These are phyloP conservation scores for Catocala fraxini DNA, from an alignment of 2,888 invertebrate species.

Conservation along the genomic window DNA sequence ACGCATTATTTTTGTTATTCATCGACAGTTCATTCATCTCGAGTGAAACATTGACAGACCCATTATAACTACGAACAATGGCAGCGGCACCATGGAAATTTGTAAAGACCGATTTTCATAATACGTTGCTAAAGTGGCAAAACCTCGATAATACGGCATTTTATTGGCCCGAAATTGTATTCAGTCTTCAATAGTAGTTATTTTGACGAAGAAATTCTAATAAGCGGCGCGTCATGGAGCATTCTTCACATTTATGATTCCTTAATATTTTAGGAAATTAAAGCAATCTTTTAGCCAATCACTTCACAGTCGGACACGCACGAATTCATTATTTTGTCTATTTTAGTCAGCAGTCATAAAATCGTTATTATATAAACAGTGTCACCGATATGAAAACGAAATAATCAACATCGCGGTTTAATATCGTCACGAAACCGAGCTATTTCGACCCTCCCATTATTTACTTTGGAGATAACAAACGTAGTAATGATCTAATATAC, in stretches of 20 bases:
- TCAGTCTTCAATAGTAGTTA: constrained; percentile 28
- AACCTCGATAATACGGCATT: constrained; percentile 38
- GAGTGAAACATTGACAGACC: constrained; percentile 82
- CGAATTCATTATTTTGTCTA: constrained; percentile 16
- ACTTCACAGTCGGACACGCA: not conserved
- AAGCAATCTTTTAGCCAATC: not conserved
- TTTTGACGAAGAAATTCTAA: constrained; percentile 30
- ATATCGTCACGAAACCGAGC: constrained; percentile 44
- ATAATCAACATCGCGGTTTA: constrained; percentile 40
- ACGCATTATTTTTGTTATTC: constrained; percentile 43
- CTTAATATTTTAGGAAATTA: constrained; percentile 5
- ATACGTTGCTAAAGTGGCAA: constrained; percentile 45
- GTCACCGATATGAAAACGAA: constrained; percentile 31
- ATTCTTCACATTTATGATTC: not conserved
- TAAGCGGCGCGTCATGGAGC: constrained; percentile 15
- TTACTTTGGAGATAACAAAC: constrained; percentile 36
- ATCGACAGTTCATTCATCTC: constrained; percentile 77
- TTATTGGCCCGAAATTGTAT: constrained; percentile 37
- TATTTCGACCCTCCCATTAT: constrained; percentile 44
- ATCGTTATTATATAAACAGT: constrained; percentile 23
- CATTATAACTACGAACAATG: constrained; percentile 80
- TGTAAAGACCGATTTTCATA: constrained; percentile 53
- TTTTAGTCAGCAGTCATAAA: not conserved
- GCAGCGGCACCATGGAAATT: constrained; percentile 65
- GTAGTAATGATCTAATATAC: constrained; percentile 21